Evolutionary conservation across 2,113 vertebrate species (phyloP).

Genomic region (Mobula hypostoma): DNA sequence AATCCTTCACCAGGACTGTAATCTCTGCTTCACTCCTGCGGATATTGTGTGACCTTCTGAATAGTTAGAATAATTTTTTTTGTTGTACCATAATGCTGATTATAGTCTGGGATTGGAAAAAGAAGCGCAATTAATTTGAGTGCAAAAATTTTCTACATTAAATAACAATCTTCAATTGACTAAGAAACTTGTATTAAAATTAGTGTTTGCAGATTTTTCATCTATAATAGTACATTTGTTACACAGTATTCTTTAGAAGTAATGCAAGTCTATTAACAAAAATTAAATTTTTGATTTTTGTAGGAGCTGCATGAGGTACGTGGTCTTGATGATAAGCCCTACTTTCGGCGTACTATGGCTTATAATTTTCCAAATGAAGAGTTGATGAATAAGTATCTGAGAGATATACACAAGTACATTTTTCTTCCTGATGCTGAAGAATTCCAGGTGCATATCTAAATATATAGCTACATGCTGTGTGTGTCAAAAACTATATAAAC

Average conservation of each 20-base stretch:
- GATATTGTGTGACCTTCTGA: too few relatives aligned
- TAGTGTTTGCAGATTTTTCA: too few relatives aligned
- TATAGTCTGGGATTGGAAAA: neutral
- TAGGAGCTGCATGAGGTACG: conserved; percentile 78
- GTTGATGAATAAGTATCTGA: conserved; percentile 80
- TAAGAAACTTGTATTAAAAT: neutral
- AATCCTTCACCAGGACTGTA: too few relatives aligned
- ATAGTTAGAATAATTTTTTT: too few relatives aligned
- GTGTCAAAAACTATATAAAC: neutral
- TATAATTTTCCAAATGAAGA: conserved; percentile 81
- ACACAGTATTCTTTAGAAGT: neutral
- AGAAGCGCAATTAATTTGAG: neutral
- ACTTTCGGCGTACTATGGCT: conserved; percentile 77
- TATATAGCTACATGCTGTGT: neutral
- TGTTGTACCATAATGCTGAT: neutral
- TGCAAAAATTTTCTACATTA: neutral
- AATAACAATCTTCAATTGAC: neutral
- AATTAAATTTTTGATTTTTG: neutral
- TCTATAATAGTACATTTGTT: neutral
- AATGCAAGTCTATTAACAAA: neutral
- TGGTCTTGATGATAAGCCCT: conserved; percentile 72
- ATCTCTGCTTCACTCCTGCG: too few relatives aligned
- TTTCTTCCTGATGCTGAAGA: conserved; percentile 65
- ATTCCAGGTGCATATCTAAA: conserved; percentile 61
- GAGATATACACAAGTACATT: conserved; percentile 76